phyloP scores from a whole-genome alignment of 2,113 vertebrate species.

The Aptenodytes patagonicus region DNA sequence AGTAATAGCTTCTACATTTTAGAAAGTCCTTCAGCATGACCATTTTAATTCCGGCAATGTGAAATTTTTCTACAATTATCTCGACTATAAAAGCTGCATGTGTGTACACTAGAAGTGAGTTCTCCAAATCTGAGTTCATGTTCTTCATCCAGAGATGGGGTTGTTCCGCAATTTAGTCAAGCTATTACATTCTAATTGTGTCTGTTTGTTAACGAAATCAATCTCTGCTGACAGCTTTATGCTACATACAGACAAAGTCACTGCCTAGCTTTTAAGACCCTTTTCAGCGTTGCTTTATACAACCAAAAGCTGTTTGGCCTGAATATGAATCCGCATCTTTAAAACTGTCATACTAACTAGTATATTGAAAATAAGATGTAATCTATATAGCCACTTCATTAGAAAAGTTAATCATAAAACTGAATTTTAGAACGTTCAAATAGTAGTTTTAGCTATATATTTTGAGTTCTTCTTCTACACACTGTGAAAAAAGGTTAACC shows the following conservation, averaged over 20 bases:
- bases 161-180: neutral
- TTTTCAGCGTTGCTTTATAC: neutral
- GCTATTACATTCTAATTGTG: neutral
- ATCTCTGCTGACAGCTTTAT: neutral
- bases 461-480: slow-evolving; percentile 80
- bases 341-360: neutral
- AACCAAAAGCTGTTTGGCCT: neutral
- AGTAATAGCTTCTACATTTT: neutral
- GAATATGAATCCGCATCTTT: neutral
- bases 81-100: neutral
- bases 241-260: neutral
- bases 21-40: neutral
- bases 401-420: neutral
- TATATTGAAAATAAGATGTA: neutral
- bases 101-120: neutral
- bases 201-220: neutral
- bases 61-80: neutral
- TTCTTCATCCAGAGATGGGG: neutral
- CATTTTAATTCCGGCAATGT: neutral
- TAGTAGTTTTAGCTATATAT: slow-evolving; percentile 70
- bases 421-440: neutral
- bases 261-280: neutral
- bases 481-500: slow-evolving; percentile 79
- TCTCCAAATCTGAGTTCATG: neutral
- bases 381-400: neutral